Evolutionary conservation across 2,797 vertebrate genomes (phyloP).

Genomic region (Chaetophractus vellerosus): DNA sequence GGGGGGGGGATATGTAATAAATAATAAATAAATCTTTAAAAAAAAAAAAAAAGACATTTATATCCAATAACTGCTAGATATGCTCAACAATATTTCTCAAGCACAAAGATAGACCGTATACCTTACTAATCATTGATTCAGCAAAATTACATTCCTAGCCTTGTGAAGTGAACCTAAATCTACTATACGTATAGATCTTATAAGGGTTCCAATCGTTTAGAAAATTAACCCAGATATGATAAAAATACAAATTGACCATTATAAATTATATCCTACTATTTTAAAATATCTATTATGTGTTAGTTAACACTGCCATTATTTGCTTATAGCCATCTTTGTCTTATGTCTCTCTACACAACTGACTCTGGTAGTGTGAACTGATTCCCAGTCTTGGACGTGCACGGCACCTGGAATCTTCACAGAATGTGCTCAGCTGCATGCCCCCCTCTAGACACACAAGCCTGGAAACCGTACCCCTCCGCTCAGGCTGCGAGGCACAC

Average conservation of each 20-base stretch:
- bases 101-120: conserved; percentile 11
- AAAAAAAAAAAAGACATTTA: no score
- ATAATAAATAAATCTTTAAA: no score
- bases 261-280: neutral
- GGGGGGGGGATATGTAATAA: no score
- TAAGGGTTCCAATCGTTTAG: neutral
- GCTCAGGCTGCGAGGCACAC: neutral
- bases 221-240: conserved; percentile 31
- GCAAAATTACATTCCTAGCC: neutral
- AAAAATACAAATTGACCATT: conserved; percentile 20
- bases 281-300: neutral
- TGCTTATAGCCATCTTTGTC: neutral
- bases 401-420: neutral
- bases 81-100: conserved; percentile 39
- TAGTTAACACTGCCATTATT: neutral
- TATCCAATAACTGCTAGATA: conserved; percentile 30
- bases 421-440: neutral
- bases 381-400: neutral
- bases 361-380: neutral
- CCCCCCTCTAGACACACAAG: neutral
- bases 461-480: neutral
- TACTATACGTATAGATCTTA: neutral
- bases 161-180: neutral
- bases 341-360: neutral
- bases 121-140: conserved; percentile 1